Percentiles rank a stretch among this genome's conserved stretches.
Conservation (phyloP, 1,140 invertebrate genomes). For the Hirudo medicinalis region DNA sequence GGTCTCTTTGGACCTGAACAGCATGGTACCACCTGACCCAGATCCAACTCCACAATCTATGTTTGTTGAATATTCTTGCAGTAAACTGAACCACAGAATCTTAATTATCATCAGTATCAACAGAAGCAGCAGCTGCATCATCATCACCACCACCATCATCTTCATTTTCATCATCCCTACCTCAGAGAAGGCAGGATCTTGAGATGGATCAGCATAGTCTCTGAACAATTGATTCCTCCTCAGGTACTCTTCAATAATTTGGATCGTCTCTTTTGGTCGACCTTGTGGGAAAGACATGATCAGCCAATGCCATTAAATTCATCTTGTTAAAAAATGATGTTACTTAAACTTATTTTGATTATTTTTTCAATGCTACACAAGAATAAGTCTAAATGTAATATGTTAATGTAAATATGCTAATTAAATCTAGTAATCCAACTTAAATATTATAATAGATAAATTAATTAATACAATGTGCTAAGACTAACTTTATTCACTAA, state of each 20-base stretch:
- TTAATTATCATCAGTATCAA: background rate
- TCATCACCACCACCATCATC: background rate
- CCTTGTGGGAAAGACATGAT: slow-evolving; percentile 46
- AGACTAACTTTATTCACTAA: no score
- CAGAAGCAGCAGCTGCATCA: background rate
- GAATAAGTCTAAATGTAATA: no score
- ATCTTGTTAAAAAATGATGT: no score
- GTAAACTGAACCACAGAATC: background rate
- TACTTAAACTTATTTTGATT: no score
- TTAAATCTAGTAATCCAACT: no score
- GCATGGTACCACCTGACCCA: slow-evolving; percentile 76
- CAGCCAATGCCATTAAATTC: background rate
- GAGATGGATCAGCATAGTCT: slow-evolving; percentile 62
- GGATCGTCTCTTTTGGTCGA: slow-evolving; percentile 65
- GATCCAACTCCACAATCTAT: slow-evolving; percentile 69
- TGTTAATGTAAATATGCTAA: no score
- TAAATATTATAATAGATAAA: no score
- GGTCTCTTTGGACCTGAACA: slow-evolving; percentile 92
- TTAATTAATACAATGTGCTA: no score
- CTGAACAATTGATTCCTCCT: slow-evolving; percentile 65
- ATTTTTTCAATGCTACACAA: no score
- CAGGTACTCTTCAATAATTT: slow-evolving; percentile 70
- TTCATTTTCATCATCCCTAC: slow-evolving; percentile 36
- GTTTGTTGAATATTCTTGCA: background rate
- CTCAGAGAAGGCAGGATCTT: slow-evolving; percentile 78